These are phyloP conservation scores for Subanguina moxae DNA, from an alignment of 1,140 invertebrate species.

Conservation along the genomic window DNA sequence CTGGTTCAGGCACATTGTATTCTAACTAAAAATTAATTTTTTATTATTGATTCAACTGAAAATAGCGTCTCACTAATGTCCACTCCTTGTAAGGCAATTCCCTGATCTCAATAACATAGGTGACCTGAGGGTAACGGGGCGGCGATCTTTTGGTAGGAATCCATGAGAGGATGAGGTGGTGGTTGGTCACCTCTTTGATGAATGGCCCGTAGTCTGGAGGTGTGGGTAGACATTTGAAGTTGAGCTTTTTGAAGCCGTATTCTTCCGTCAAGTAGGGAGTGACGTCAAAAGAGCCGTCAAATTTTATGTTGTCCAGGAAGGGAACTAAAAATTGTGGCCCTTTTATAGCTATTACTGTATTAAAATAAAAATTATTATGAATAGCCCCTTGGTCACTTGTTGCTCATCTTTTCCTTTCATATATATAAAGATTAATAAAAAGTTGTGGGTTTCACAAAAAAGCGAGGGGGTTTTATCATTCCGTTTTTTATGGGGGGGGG, in stretches of 20 bases:
- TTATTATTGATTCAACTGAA: neutral
- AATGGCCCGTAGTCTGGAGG: constrained; percentile 57
- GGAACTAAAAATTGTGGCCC: constrained; percentile 13
- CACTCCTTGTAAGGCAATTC: constrained; percentile 58
- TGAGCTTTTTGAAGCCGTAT: constrained; percentile 57
- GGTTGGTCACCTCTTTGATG: constrained; percentile 59
- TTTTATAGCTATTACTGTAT: neutral
- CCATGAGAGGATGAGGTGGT: constrained; percentile 59
- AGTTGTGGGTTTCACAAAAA: too few relatives aligned
- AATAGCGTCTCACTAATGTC: constrained; percentile 40
- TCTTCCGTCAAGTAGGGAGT: constrained; percentile 58
- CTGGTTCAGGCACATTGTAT: constrained; percentile 59
- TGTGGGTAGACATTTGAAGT: constrained; percentile 53
- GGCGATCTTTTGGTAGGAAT: constrained; percentile 58
- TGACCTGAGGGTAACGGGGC: constrained; percentile 57
- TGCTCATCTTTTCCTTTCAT: too few relatives aligned
- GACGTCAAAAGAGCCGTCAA: constrained; percentile 54
- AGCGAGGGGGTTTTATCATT: too few relatives aligned
- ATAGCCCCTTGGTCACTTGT: too few relatives aligned
- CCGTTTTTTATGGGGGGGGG: too few relatives aligned
- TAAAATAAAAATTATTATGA: too few relatives aligned
- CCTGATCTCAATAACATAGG: constrained; percentile 59
- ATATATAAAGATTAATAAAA: too few relatives aligned
- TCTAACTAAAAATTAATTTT: constrained; percentile 42
- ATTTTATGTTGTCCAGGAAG: constrained; percentile 55